Evolutionary conservation across 2,888 invertebrate species (phyloP), one percentile per base, ranked within the genome.

Genomic region (Glaucopsyche alexis): DNA sequence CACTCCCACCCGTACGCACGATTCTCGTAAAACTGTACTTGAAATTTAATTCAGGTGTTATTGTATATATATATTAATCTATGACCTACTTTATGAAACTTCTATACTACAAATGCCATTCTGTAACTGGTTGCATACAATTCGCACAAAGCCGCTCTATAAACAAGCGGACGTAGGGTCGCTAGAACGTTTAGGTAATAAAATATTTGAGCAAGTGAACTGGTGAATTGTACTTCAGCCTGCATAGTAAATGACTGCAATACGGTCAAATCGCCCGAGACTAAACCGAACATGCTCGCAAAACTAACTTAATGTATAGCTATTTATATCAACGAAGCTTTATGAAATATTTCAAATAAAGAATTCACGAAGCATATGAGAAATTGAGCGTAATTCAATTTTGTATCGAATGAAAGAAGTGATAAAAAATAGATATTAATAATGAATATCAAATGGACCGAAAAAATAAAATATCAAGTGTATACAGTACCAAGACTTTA

Each of bases 111-210:
- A 60, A 60, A 60, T 60, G 29, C 60, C 55, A 55, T 55, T 47
- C 47, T 11, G 52, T 19, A 19, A 55, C 55, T 55, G 52, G 52
- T 55, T 52, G 19, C 19, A 55, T 5, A 55, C 55, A 29, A 60
- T 60, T 60, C 29, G 55, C 29, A 29, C 55, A 60, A 60, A 29
- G 60, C 13, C 60, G 60, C 29, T 60, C 60, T 29, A 60, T 60
- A 60, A 60, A 60, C 60, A 60, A 60, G 60, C 60, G 60, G 60
- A 60, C 60, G 60, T 29, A 13, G 60, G 60, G 29, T 29, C 29
- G 29, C 60, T 60, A 13, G 29, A 60, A 60, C 60, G 60, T 60
- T 60, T 60, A 60, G 60, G 60, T 60, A 60, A 19, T 60, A 60
- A 60, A 60, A 60, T 60, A 60, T 60, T 60, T 60, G 11, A 60